These are phyloP conservation scores for Sphenopsis melanotis DNA, from an alignment of 2,797 vertebrate genomes.

Conservation along the genomic window DNA sequence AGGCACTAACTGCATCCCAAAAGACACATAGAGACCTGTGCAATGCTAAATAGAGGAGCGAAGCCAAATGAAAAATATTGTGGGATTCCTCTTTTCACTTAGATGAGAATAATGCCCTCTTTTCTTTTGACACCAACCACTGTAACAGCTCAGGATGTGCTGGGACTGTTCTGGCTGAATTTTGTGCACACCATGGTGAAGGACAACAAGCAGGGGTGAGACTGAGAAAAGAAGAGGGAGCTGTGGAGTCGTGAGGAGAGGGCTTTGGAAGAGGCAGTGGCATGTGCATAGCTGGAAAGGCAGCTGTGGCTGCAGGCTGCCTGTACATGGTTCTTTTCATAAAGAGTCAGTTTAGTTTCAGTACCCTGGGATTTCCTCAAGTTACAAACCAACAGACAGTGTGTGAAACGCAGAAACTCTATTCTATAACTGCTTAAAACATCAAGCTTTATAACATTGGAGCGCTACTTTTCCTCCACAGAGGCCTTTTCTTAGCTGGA, in stretches of 20 bases:
- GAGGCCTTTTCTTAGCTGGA: not conserved
- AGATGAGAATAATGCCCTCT: not conserved
- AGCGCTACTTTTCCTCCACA: not conserved
- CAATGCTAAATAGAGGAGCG: not conserved
- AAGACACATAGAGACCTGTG: not conserved
- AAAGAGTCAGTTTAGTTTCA: not conserved
- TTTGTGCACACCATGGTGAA: fast-evolving
- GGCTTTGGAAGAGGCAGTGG: not conserved
- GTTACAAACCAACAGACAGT: not conserved
- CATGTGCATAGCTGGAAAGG: not conserved
- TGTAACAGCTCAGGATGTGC: not conserved
- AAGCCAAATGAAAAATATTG: not conserved
- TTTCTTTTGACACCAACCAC: fast-evolving
- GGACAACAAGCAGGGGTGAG: not conserved
- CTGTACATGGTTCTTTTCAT: not conserved
- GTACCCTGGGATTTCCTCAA: not conserved
- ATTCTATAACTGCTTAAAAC: not conserved
- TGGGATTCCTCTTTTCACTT: not conserved
- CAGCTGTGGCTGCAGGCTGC: not conserved
- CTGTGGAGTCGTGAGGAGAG: fast-evolving
- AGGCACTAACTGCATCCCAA: not conserved
- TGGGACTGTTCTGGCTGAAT: not conserved
- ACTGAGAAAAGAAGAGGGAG: not conserved
- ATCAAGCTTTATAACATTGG: not conserved
- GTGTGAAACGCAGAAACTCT: not conserved